Evolutionary conservation across 2,888 invertebrate species (phyloP), one percentile per base, ranked within the genome.

Genomic region (Gandaritis pyraliata): DNA sequence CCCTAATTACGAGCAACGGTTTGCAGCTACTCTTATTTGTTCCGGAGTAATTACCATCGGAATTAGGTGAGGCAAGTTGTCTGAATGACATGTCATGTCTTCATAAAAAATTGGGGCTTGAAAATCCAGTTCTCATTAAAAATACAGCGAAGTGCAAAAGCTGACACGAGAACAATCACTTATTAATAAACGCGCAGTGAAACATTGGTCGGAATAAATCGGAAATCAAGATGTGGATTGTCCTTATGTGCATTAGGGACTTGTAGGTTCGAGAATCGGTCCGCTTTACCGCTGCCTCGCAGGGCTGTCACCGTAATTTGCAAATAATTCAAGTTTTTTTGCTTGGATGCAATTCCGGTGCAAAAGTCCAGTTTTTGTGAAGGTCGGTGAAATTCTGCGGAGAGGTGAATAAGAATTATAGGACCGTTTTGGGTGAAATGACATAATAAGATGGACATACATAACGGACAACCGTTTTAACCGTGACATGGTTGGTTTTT

Each of bases 81-180:
- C 72, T 29, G 16, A 13, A 45, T 55, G 66, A 72, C 68, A 75
- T 39, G 36, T 74, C 29, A 77, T 54, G 72, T 74, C 71, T 71
- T 75, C 68, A 67, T 54, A 78, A 77, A 77, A 84, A 85, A 80
- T 77, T 73, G 74, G 69, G 71, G 74, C 76, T 78, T 72, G 68
- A 80, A 78, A 82, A 75, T 78, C 80, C 77, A 69, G 86, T 78
- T 76, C 81, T 82, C 82, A 84, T 85, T 86, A 84, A 77, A 69
- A 80, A 89, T 85, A 86, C 88, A 86, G 76, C 75, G 82, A 86
- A 88, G 90, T 90, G 90, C 88, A 88, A 89, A 87, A 87, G 81
- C 80, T 87, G 89, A 87, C 87, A 81, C 87, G 86, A 85, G 85
- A 81, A 87, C 87, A 86, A 88, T 87, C 76, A 80, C 78, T 83